These are phyloP conservation scores for Labrus mixtus DNA, from an alignment of 2,113 vertebrate species.

Conservation along the genomic window DNA sequence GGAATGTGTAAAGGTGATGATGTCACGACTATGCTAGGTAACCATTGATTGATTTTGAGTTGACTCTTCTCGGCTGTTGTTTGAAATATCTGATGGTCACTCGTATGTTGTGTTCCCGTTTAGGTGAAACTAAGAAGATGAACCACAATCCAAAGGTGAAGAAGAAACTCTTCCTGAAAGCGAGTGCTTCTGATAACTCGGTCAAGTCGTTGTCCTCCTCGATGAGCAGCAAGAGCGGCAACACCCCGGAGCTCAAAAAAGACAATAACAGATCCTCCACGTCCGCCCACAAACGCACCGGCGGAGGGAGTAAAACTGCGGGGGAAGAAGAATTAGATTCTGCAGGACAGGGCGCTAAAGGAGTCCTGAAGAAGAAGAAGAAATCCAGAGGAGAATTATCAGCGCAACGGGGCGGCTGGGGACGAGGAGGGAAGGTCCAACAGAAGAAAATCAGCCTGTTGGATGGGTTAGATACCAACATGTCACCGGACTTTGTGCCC, in stretches of 20 bases:
- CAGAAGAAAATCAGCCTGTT: slow-evolving; percentile 28
- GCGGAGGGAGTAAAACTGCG: background rate
- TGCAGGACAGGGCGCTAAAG: background rate
- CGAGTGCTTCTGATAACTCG: background rate
- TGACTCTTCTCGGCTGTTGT: background rate
- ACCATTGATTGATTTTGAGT: too few species aligned
- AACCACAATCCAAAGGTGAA: background rate
- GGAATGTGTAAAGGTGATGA: too few species aligned
- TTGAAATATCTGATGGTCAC: background rate
- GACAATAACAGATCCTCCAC: slow-evolving; percentile 1
- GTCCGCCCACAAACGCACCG: background rate
- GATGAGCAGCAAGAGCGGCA: background rate
- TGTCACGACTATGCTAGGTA: too few species aligned
- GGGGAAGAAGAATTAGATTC: background rate
- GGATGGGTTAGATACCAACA: background rate
- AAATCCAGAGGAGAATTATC: background rate
- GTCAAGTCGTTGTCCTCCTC: background rate
- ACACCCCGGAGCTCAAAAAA: background rate
- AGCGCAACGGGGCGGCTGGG: background rate
- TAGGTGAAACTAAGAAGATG: background rate
- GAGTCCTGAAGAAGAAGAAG: background rate
- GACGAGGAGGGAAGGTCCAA: background rate
- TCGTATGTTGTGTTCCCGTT: background rate
- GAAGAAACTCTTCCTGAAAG: background rate
- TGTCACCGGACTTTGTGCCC: slow-evolving; percentile 25